Evolutionary conservation across 2,113 vertebrate genomes (phyloP).

Genomic region (Cyrtonyx montezumae): DNA sequence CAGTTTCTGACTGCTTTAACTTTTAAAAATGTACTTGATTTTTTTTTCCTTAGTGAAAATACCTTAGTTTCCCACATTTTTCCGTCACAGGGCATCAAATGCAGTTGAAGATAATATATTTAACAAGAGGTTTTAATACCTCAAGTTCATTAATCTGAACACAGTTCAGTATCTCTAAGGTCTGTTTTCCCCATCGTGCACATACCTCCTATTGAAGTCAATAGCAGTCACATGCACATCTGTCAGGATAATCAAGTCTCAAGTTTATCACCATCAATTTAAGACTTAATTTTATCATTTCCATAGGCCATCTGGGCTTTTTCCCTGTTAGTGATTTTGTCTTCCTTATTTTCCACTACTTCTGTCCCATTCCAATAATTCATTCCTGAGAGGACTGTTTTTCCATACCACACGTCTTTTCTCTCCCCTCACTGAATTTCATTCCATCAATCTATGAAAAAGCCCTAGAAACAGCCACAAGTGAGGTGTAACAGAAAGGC

Average conservation of each 20-base stretch:
- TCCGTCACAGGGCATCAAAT: not conserved
- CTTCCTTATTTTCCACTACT: not conserved
- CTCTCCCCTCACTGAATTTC: not conserved
- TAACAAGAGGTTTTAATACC: not conserved
- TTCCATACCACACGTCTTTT: not conserved
- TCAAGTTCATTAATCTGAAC: not conserved
- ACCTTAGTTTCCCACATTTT: rapidly evolving
- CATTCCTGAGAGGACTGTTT: not conserved
- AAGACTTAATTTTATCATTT: conserved; percentile 66
- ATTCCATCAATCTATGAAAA: not conserved
- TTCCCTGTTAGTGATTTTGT: conserved; percentile 3
- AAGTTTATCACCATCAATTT: conserved; percentile 63
- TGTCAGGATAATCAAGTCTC: conserved; percentile 64
- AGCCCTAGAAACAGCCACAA: not conserved
- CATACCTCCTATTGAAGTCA: conserved; percentile 41
- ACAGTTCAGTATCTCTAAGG: conserved; percentile 12
- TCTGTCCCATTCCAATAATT: not conserved
- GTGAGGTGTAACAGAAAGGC: not conserved
- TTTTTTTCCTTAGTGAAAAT: not conserved
- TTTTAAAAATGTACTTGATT: not conserved
- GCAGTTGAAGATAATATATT: not conserved
- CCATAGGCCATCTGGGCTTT: conserved; percentile 57
- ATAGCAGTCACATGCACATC: conserved; percentile 17
- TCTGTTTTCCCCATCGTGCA: not conserved
- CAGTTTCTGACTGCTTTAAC: not conserved